Percentiles rank a stretch among this genome's conserved stretches.
Evolutionary conservation across 2,888 invertebrate species (phyloP).

Genomic region (Parascotia fuliginaria): DNA sequence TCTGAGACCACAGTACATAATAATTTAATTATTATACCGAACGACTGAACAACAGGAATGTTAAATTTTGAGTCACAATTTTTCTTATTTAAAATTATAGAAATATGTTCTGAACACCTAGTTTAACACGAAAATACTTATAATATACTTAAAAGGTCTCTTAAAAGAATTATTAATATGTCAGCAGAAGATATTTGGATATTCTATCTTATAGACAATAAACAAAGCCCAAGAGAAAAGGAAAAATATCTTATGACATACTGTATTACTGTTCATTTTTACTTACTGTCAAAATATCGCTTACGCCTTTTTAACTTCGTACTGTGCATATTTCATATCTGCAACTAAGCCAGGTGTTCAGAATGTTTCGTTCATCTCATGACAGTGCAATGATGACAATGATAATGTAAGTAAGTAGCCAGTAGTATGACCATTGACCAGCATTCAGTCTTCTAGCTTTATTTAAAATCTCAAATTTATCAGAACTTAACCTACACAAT

Average conservation of each 20-base stretch:
- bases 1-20: conserved; percentile 67
- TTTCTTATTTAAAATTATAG: conserved; percentile 19
- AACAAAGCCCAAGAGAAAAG: too few species aligned
- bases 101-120: conserved; percentile 12
- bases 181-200: too few species aligned
- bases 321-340: too few species aligned
- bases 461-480: conserved; percentile 61
- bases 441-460: conserved; percentile 67
- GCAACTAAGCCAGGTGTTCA: conserved; percentile 11
- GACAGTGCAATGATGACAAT: conserved; percentile 31
- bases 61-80: conserved; percentile 69
- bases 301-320: too few species aligned
- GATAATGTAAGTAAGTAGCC: conserved; percentile 30
- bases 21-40: conserved; percentile 56
- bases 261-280: too few species aligned
- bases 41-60: conserved; percentile 68
- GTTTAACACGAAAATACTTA: too few species aligned
- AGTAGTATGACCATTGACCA: conserved; percentile 57
- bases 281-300: too few species aligned
- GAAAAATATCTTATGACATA: too few species aligned
- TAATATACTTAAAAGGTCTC: too few species aligned
- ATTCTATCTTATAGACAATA: too few species aligned
- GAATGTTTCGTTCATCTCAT: conserved; percentile 28
- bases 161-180: too few species aligned
- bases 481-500: conserved; percentile 41